phyloP scores from a whole-genome alignment of 2,888 invertebrate species.

The Chrysolina americana region DNA sequence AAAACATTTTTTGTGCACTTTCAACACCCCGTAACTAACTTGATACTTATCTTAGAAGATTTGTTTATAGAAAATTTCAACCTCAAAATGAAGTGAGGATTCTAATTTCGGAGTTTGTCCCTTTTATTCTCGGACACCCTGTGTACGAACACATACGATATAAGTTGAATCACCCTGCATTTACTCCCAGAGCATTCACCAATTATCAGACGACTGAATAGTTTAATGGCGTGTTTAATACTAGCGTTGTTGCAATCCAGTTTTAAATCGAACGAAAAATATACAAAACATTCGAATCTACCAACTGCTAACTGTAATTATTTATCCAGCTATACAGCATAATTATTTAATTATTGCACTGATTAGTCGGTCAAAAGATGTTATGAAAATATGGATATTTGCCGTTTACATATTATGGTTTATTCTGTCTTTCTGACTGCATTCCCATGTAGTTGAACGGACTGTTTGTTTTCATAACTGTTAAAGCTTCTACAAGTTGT shows the following conservation, averaged over 20 bases:
- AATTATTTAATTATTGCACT: constrained; percentile 12
- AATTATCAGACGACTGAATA: background rate
- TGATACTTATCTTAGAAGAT: too few species aligned
- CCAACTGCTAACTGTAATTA: constrained; percentile 12
- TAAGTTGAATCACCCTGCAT: background rate
- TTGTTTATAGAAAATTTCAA: too few species aligned
- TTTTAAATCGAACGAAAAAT: constrained; percentile 10
- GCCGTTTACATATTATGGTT: background rate
- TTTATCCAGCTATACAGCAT: constrained; percentile 11
- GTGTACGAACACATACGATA: too few species aligned
- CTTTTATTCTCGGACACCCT: too few species aligned
- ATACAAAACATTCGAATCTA: constrained; percentile 6
- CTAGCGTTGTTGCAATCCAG: background rate
- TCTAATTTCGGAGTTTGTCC: too few species aligned
- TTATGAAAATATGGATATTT: constrained; percentile 3
- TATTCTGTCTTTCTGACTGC: background rate
- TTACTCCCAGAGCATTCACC: background rate
- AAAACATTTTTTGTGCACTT: too few species aligned
- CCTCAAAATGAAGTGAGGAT: too few species aligned
- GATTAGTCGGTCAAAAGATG: constrained; percentile 15
- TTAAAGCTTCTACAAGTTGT: background rate
- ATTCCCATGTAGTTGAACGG: background rate
- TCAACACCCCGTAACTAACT: too few species aligned
- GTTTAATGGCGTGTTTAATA: background rate
- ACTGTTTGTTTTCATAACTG: background rate